Evolutionary conservation across 2,797 vertebrate genomes (phyloP), one percentile per base, ranked within the genome.

Genomic region (Steatocranus sp.): DNA sequence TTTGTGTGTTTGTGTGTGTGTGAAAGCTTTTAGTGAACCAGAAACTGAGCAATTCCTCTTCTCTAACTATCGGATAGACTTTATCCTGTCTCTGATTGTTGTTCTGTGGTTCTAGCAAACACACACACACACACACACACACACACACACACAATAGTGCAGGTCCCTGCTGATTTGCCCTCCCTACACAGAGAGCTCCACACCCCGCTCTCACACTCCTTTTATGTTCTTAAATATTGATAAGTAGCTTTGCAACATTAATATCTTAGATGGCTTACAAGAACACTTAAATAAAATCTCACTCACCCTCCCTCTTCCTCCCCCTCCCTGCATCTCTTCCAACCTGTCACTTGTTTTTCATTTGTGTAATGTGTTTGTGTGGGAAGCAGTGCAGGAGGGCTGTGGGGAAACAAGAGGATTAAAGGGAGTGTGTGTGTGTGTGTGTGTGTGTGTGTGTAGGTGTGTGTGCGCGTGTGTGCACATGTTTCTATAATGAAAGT

Each of bases 251-350:
- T 98, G 96, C 97, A 97, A 97, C 98, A 99, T 99, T 99, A 99
- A 99, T 99, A 98, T 99, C 98, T 98, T 98, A 98, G 97, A 98
- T 97, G 97, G 97, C 97, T 99, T 99, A 99, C 98, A 99, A 99
- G 98, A 99, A 99, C 98, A 99, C 98, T 99, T 99, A 98, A 98
- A 98, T 98, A 99, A 98, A 97, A 96, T 96, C 91, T 93, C 91
- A 84, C 82, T 68, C 78, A 77, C 78, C 66, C 58, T 38, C 78
- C 54, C 32, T 14, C 66, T 4, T 11, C 48, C 68, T n/a, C 83
- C 79, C 48, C 77, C 79, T 43, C 81, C 36, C 49, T 32, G 25
- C 82, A 79, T 78, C 83, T 83, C 73, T 86, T 86, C 48, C 34
- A 78, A 79, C 83, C 89, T 88, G 81, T 83, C 89, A 90, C 86